Base-by-base conservation (phyloP, 2,888 invertebrate genomes). In the Dicranocentrus wangi region DNA sequence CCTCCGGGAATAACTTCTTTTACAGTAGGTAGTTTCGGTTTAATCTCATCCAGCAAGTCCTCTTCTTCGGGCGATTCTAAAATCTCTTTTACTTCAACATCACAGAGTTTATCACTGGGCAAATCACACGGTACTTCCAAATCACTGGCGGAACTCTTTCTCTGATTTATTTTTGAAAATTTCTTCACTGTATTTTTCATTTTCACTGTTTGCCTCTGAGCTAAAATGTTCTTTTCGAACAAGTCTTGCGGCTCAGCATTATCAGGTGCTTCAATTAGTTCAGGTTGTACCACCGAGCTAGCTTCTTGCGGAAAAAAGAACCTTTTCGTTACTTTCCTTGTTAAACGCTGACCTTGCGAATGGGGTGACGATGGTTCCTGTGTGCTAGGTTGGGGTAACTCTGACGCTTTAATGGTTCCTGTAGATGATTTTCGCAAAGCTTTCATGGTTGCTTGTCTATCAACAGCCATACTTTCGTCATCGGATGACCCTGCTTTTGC, bases 401-500 rank as follows among this genome's bases (percentile, higher is more conserved):
- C 72, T 8, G 51, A 10, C 19, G 69, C 27, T 21, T 82, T 79
- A 1, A 82, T 47, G 0, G 70, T 60, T 10, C 60, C 66, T 2
- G 60, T n/a, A 2, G 79, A 79, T 25, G 65, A 43, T 25, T 43
- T 63, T 42, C 82, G 72, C 13, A 43, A 87, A 88, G 88, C 84
- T 81, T 72, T 83, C 68, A 80, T 51, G n/a, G 60, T 81, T 61
- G 75, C 87, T 60, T 82, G 85, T 87, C 78, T 19, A 3, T 81
- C 81, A 15, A 61, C 23, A 28, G 28, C 21, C 25, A 78, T 28
- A 28, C 78, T 70, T 39, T 78, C 78, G 21, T 78, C 78, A 87
- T 87, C 70, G 89, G 68, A 87, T 88, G 84, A 88, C 71, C 88
- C 87, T 19, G 88, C 82, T 76, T 84, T 84, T 51, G 69, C 75